These are phyloP conservation scores for Brachionichthys hirsutus DNA, from an alignment of 2,113 vertebrate genomes.

Conservation along the genomic window DNA sequence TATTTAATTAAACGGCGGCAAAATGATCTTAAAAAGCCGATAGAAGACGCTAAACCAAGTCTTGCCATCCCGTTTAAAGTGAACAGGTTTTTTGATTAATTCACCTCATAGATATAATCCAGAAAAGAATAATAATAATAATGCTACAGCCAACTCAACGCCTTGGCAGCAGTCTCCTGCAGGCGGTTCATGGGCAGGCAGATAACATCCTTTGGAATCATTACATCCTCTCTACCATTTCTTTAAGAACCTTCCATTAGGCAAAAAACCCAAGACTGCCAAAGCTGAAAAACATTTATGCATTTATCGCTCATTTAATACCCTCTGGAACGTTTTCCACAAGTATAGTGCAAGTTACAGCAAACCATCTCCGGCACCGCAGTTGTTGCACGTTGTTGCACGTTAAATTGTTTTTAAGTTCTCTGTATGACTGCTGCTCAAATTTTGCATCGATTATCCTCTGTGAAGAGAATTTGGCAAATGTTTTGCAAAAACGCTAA, in stretches of 20 bases:
- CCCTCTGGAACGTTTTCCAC: slow-evolving; percentile 20
- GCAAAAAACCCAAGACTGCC: slow-evolving; percentile 44
- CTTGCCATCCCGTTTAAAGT: slow-evolving; percentile 28
- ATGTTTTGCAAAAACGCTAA: too few species aligned
- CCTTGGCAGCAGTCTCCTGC: slow-evolving; percentile 52
- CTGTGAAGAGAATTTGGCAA: too few species aligned
- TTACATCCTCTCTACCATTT: slow-evolving; percentile 45
- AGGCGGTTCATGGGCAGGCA: slow-evolving; percentile 61
- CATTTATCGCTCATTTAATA: slow-evolving; percentile 18
- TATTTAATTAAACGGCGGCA: not conserved
- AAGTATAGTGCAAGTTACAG: not conserved
- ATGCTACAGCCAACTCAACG: slow-evolving; percentile 39
- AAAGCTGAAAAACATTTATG: slow-evolving; percentile 13
- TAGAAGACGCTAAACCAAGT: slow-evolving; percentile 23
- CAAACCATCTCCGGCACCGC: slow-evolving; percentile 1
- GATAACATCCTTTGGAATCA: slow-evolving; percentile 62
- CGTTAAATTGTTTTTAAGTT: too few species aligned
- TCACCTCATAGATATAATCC: slow-evolving; percentile 39
- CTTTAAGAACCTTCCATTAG: slow-evolving; percentile 42
- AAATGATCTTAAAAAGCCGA: slow-evolving; percentile 15
- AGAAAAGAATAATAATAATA: slow-evolving; percentile 49
- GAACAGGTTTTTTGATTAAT: slow-evolving; percentile 44
- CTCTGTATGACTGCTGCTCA: not conserved
- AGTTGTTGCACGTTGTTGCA: not conserved
- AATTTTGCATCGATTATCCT: not conserved